Base-by-base conservation (phyloP, 1,140 invertebrate species). In the Arctopsyche grandis region DNA sequence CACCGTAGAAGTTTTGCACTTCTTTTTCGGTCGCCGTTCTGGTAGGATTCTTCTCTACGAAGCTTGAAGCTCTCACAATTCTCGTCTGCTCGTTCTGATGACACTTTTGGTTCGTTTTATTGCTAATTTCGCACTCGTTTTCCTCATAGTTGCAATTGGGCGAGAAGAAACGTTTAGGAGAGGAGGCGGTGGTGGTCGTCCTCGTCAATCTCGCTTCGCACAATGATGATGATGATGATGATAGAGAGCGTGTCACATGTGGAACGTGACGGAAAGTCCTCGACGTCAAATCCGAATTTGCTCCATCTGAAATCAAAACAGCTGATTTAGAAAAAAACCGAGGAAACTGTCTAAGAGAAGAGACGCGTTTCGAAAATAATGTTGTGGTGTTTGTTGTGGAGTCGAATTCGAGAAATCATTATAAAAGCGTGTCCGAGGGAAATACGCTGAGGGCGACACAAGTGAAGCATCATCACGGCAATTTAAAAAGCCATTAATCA, bases 401-500 rank as follows among this genome's bases (percentile, higher is more conserved):
- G 48, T 52, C 48, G 48, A 5, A 7, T 21, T 38, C 16, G 38
- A 74, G 70, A 74, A 74, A 74, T 74, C 38, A 56, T 74, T 56
- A 66, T 21, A 74, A 74, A 74, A 74, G 19, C 19, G 70, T 74
- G 38, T 74, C 46, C n/a, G 44, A 19, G 43, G 38, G 46, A 24
- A 74, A 74, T 43, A 38, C 48, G 44, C 60, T 19, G 24, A 52
- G 16, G 48, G 48, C 10, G 48, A 52, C 48, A 16, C 74, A 44
- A 74, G 73, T n/a, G 58, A 10, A 19, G 74, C 80, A 75, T 81
- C 80, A 79, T 81, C 80, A 81, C 12, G 66, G 46, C 80, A 81
- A 81, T 81, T 81, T 81, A 75, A 81, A 81, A 81, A 76, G 71
- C 38, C 80, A 81, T 81, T 76, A 60, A 79, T 81, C 80, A 79